Base-by-base conservation (phyloP, 2,797 vertebrate genomes). In the Aldrovandia affinis region DNA sequence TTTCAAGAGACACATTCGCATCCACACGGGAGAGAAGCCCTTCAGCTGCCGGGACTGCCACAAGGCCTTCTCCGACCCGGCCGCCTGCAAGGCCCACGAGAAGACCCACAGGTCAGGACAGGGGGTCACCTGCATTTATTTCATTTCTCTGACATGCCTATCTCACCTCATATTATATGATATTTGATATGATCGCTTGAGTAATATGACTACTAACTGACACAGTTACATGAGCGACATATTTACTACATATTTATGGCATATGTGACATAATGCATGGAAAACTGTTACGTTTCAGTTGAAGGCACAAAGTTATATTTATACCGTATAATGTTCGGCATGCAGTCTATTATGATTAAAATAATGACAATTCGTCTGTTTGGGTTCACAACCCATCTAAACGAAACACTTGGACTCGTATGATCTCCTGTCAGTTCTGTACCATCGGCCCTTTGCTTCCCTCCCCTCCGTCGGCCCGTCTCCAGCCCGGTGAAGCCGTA, bases 11-110 rank as follows among this genome's bases (percentile, higher is more conserved):
- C 98, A 99, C 93, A 97, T 99, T 92, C 98, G 98, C 0, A 99
- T 99, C 92, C 98, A 99, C 95, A 99, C 98, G 0, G 98, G 98
- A 0, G 98, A 99, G 94, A 99, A 99, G 81, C 98, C 98, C 0
- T 99, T 98, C 92, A 96, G 95, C 30, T 99, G 98, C 92, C 93
- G 96, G 12, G 98, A 99, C 90, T 99, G 98, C 86, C 97, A 90
- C 92, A 99, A 99, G 85, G 97, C 98, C 4, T 99, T 99, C 90
- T 99, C 98, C 0, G 98, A 99, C 91, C 98, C 98, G 0, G 98
- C 98, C 0, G 98, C 98, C 0, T 99, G 98, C 92, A 99, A 99
- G 93, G 98, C 98, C 30, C 98, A 99, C 0, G 98, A 99, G 94
- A 99, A 99, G 94, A 99, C 98, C 0, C 98, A 99, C 94, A 99